These are phyloP conservation scores for Hyppa rectilinea DNA, from an alignment of 2,888 invertebrate species.

Conservation along the genomic window DNA sequence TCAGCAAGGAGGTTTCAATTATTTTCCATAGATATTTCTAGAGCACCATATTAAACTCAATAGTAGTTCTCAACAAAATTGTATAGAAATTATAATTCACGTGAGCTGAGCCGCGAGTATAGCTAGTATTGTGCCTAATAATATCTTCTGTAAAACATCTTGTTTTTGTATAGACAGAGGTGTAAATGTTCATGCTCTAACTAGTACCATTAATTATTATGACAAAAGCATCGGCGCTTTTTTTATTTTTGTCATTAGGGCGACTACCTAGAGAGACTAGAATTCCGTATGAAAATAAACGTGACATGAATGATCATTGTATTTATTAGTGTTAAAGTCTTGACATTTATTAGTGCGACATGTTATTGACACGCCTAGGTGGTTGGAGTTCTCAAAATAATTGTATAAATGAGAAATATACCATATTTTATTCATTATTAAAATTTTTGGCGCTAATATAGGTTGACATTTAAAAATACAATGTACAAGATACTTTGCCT, in stretches of 20 bases:
- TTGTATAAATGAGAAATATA: not conserved
- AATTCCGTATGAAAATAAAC: not conserved
- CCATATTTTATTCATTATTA: constrained; percentile 17
- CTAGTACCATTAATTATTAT: not conserved
- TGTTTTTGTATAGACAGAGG: not conserved
- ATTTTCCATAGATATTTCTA: not conserved
- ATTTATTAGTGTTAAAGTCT: constrained; percentile 7
- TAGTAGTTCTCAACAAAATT: not conserved
- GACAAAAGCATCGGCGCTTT: not conserved
- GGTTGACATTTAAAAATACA: constrained; percentile 11
- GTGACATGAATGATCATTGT: constrained; percentile 7
- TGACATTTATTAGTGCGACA: constrained; percentile 34
- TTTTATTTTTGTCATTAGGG: constrained; percentile 8
- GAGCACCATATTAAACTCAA: not conserved
- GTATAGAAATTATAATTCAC: not conserved
- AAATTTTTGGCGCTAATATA: not conserved
- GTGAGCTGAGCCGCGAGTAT: not conserved
- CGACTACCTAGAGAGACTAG: not conserved
- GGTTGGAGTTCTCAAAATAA: constrained; percentile 7
- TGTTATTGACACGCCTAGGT: not conserved
- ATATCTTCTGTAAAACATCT: not conserved
- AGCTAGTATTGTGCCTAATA: not conserved
- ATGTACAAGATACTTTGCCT: not conserved
- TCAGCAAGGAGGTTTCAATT: not conserved
- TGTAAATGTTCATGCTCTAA: constrained; percentile 23